Evolutionary conservation across 64 coral and sea anemone genomes (phyloP), one percentile per base, ranked within the genome.

Genomic region (Montipora sp.): DNA sequence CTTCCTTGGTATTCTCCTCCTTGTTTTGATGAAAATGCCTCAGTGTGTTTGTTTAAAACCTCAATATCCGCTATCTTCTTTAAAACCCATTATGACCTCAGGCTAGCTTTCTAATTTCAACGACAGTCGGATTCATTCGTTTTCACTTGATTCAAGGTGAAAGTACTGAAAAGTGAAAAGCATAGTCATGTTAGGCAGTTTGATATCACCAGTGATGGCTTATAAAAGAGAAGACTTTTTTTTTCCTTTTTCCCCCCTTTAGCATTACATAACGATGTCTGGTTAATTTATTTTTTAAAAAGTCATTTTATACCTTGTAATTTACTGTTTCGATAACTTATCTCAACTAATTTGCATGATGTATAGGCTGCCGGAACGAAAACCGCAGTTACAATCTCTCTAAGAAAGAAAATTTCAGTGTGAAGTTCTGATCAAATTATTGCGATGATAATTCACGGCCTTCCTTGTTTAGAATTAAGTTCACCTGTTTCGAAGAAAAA

Each of bases 11-110:
- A 12, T 85, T 85, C 20, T 10, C 16, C 82, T 36, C 27, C 15
- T 23, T 59, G 4, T 50, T 50, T 85, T 85, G 19, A 71, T 71
- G 15, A 21, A 83, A 69, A 57, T 57, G 70, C 47, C 16, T 13
- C 47, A 57, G 6, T 20, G 5, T 49, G 47, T 71, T 85, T 85
- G 65, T 85, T 85, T 85, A 21, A 7, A 8, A 51, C 23, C 18
- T 70, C 45, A 85, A 85, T 85, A 51, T 85, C 82, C 82, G 82
- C n/a, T 48, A 48, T 0, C 9, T 12, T 85, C 71, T 59, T 45
- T 57, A 57, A 57, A 57, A 57, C 70, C 65, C 36, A 36, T 1
- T 36, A 36, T 85, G 65, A 70, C 14, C 16, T 2, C 7, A 9
- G 2, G 18, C 4, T 7, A 1, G 19, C 11, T 60, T 84, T 84